Evolutionary conservation across 2,888 invertebrate genomes (phyloP), one percentile per base, ranked within the genome.

Genomic region (Drosophila falleni): DNA sequence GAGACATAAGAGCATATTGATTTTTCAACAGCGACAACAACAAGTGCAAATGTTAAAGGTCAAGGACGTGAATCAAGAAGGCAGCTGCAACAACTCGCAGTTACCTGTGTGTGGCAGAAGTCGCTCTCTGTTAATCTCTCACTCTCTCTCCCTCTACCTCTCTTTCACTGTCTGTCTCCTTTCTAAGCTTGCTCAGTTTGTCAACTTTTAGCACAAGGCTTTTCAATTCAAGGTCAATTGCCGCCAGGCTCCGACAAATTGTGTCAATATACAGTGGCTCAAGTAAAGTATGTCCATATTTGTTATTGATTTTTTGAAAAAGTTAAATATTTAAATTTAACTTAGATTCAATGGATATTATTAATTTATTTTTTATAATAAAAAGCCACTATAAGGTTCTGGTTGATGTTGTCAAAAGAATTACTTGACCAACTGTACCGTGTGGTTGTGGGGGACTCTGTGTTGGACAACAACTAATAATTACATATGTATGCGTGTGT

Each of bases 41-140:
- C 79, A 85, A 89, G 85, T 84, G 84, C 56, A 72, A 67, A 62
- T 53, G 77, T 29, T 47, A 87, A 89, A 89, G 86, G 86, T 87
- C 89, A 87, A 87, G 86, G 86, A 88, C 88, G 63, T 47, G 29
- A 13, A 60, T 19, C 53, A 50, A 42, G 65, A 51, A 55, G 16
- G 39, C 68, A 67, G 74, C 54, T 68, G 64, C 71, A 60, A 65
- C 64, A 19, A 35, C 51, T 49, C 16, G 11, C 50, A 35, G 39
- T 67, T 82, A 87, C 84, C 84, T 87, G 89, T 78, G 80, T 53
- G 68, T 19, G 2, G 19, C 19, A 19, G 65, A 56, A 59, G 71
- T 49, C 9, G 15, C 51, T 44, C 53, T 35, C 6, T 23, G 3
- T 4, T 23, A 23, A 23, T 23, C 23, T 23, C 23, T 23, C 23